phyloP scores from a whole-genome alignment of 2,797 vertebrate species.

The Schizothorax lantsangensis region DNA sequence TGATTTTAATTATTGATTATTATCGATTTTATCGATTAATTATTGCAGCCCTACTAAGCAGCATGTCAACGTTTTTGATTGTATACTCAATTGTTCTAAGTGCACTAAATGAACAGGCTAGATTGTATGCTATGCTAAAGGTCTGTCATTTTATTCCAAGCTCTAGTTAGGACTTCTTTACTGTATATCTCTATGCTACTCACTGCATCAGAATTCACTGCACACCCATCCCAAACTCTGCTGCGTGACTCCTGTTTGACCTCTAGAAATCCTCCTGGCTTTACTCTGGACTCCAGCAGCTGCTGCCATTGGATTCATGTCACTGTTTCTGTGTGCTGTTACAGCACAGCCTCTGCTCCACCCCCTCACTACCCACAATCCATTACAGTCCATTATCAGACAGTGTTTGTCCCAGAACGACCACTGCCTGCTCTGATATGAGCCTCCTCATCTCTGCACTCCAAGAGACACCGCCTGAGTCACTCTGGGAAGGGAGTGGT shows the following conservation, averaged over 20 bases:
- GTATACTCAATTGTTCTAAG: not conserved
- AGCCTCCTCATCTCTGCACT: not conserved
- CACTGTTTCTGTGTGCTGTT: conserved; percentile 23
- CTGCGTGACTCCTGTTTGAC: not conserved
- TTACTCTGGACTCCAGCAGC: conserved; percentile 16
- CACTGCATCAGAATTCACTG: not conserved
- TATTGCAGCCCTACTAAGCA: too few species aligned
- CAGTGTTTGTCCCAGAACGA: not conserved
- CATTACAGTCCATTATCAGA: conserved; percentile 37
- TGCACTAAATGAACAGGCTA: not conserved
- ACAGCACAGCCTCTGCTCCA: conserved; percentile 6
- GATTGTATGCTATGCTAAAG: not conserved
- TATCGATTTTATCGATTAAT: too few species aligned
- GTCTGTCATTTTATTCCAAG: not conserved
- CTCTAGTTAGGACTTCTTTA: not conserved
- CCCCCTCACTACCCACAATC: conserved; percentile 26
- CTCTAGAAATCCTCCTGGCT: conserved; percentile 31
- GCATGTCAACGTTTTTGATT: not conserved
- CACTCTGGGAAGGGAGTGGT: not conserved
- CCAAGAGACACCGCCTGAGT: not conserved
- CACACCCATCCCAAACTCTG: conserved; percentile 3
- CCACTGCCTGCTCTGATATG: not conserved
- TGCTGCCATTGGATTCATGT: conserved; percentile 20
- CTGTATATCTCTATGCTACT: not conserved
- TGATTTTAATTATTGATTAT: too few species aligned